Percentiles rank a stretch among this genome's conserved stretches.
Evolutionary conservation across 2,888 invertebrate species (phyloP).

Genomic region (Tiphia femorata): DNA sequence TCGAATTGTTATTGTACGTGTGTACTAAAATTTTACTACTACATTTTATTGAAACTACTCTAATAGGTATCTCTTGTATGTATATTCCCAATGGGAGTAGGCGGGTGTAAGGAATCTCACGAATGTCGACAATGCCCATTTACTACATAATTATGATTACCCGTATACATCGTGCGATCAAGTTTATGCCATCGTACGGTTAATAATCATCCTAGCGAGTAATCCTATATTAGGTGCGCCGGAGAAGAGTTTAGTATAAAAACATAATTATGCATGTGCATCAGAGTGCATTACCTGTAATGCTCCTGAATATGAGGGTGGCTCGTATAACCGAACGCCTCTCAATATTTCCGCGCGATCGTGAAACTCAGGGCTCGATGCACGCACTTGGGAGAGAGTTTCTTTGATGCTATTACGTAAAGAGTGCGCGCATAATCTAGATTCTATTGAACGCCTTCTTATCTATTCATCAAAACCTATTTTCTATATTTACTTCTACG

Average conservation of each 20-base stretch:
- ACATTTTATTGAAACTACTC: too few species aligned
- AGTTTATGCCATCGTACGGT: conserved; percentile 33
- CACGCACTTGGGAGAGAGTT: conserved; percentile 13
- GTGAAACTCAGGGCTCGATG: conserved; percentile 21
- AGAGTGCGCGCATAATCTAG: too few species aligned
- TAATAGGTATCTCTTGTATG: too few species aligned
- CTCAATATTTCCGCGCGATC: conserved; percentile 23
- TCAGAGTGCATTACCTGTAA: conserved; percentile 37
- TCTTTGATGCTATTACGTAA: too few species aligned
- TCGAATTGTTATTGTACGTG: neutral
- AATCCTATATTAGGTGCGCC: conserved; percentile 44
- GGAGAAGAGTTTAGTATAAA: conserved; percentile 43
- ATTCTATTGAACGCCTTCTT: too few species aligned
- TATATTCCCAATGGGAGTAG: too few species aligned
- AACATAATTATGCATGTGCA: conserved; percentile 42
- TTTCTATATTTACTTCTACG: too few species aligned
- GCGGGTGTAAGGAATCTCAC: too few species aligned
- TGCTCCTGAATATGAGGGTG: conserved; percentile 35
- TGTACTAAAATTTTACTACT: conserved; percentile 14
- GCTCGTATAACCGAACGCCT: conserved; percentile 22
- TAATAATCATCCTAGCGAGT: conserved; percentile 36
- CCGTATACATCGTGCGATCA: conserved; percentile 6
- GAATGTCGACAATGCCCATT: too few species aligned
- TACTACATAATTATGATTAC: too few species aligned
- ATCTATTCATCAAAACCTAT: too few species aligned